Evolutionary conservation across 2,888 invertebrate species (phyloP).

Genomic region (Adineta ricciae): DNA sequence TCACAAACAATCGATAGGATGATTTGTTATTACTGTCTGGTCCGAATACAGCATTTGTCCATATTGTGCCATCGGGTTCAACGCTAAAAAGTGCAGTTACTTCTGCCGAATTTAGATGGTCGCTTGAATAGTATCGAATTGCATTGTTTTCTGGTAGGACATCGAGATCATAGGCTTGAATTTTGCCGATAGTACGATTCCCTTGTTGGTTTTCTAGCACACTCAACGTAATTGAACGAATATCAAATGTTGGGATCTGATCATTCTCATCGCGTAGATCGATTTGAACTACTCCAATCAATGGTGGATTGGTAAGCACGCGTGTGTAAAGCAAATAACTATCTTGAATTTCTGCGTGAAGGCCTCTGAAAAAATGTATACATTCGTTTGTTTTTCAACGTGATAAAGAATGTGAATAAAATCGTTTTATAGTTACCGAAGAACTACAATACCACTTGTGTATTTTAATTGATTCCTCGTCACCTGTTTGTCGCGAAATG

Average conservation of each 20-base stretch:
- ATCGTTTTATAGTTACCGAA: not conserved
- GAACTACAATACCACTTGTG: not conserved
- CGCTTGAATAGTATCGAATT: not conserved
- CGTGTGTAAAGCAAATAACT: not conserved
- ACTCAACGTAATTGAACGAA: not conserved
- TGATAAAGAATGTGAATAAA: not conserved
- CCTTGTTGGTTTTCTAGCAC: not conserved
- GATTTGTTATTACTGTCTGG: not conserved
- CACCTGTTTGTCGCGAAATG: not conserved
- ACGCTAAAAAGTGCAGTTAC: not conserved
- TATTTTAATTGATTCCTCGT: not conserved
- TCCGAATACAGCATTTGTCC: not conserved
- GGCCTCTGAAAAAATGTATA: not conserved
- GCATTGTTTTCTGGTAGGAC: not conserved
- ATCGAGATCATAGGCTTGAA: not conserved
- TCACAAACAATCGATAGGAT: not conserved
- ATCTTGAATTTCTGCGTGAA: not conserved
- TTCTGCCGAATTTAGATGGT: not conserved
- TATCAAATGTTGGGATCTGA: not conserved
- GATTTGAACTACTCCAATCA: not conserved
- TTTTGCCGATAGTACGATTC: not conserved
- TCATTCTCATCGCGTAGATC: not conserved
- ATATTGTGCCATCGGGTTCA: not conserved
- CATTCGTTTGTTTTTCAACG: too few species aligned
- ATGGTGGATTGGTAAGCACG: not conserved